phyloP scores from a whole-genome alignment of 2,888 invertebrate species.

The Eristalinus sepulchralis region DNA sequence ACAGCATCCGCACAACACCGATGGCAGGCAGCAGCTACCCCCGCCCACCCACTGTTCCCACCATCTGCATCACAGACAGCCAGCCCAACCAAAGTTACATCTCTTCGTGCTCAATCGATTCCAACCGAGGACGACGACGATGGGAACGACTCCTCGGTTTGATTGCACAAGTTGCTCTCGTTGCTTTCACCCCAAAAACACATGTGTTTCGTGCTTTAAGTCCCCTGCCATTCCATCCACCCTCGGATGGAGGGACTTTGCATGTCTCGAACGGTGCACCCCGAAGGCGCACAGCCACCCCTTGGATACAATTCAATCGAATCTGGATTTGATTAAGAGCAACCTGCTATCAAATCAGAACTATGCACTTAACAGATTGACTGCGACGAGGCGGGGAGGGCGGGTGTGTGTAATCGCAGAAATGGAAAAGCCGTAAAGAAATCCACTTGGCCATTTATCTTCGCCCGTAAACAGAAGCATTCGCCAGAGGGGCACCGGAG shows the following conservation, averaged over 20 bases:
- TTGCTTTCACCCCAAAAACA: slow-evolving; percentile 3
- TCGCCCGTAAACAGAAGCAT: slow-evolving; percentile 53
- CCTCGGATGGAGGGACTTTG: slow-evolving; percentile 20
- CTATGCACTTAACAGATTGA: slow-evolving; percentile 70
- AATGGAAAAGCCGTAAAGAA: slow-evolving; percentile 53
- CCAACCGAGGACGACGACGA: slow-evolving; percentile 6
- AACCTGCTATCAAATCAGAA: slow-evolving; percentile 66
- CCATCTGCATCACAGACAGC: slow-evolving; percentile 10
- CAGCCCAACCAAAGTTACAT: slow-evolving; percentile 43
- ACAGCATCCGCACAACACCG: slow-evolving; percentile 24
- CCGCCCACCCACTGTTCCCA: background rate
- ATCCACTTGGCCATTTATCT: slow-evolving; percentile 63
- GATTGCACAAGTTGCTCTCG: slow-evolving; percentile 41
- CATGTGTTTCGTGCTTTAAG: slow-evolving; percentile 45
- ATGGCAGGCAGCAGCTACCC: background rate
- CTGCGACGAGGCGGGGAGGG: slow-evolving; percentile 6
- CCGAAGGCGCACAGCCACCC: background rate
- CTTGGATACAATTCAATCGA: slow-evolving; percentile 51
- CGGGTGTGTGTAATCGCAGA: slow-evolving; percentile 46
- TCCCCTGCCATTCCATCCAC: slow-evolving; percentile 13
- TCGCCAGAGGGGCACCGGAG: slow-evolving; percentile 13
- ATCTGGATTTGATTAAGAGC: slow-evolving; percentile 66
- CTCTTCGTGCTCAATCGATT: slow-evolving; percentile 58
- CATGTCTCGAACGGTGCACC: background rate
- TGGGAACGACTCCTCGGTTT: slow-evolving; percentile 50